Percentiles rank a stretch among this genome's conserved stretches.
phyloP scores from a whole-genome alignment of 2,113 vertebrate species.

The Spheniscus mendiculus region DNA sequence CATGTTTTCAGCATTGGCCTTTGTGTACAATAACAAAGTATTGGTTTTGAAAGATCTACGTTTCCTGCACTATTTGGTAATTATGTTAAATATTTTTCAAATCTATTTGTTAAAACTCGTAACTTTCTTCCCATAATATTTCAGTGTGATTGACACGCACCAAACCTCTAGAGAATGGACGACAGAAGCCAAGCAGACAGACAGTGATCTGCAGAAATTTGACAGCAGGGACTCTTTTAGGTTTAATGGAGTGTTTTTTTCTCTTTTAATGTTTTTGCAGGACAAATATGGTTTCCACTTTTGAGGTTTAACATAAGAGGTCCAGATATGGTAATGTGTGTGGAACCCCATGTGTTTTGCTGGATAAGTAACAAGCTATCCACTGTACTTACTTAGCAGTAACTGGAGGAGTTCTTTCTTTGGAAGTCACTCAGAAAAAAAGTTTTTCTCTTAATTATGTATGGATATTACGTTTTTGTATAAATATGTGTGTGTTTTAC shows the following conservation, averaged over 20 bases:
- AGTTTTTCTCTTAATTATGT: neutral
- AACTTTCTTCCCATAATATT: neutral
- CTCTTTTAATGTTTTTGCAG: neutral
- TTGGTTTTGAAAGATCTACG: neutral
- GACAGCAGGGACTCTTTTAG: neutral
- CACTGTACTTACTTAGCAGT: neutral
- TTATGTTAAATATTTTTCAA: neutral
- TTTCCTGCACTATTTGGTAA: neutral
- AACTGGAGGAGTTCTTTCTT: neutral
- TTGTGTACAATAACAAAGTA: neutral
- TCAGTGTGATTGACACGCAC: neutral
- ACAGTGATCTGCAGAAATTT: neutral
- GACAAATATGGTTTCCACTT: neutral
- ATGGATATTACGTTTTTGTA: neutral
- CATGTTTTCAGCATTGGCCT: neutral
- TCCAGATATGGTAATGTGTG: neutral
- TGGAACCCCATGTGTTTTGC: neutral
- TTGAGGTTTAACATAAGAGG: neutral
- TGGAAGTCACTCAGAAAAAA: neutral
- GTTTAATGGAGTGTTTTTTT: neutral
- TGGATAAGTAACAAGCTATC: neutral
- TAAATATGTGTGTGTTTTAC: constrained; percentile 23
- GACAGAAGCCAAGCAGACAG: neutral
- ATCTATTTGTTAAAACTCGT: neutral
- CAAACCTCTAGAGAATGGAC: neutral